Percentiles rank a stretch among this genome's conserved stretches.
phyloP scores from a whole-genome alignment of 2,797 vertebrate species.

The Huso huso region DNA sequence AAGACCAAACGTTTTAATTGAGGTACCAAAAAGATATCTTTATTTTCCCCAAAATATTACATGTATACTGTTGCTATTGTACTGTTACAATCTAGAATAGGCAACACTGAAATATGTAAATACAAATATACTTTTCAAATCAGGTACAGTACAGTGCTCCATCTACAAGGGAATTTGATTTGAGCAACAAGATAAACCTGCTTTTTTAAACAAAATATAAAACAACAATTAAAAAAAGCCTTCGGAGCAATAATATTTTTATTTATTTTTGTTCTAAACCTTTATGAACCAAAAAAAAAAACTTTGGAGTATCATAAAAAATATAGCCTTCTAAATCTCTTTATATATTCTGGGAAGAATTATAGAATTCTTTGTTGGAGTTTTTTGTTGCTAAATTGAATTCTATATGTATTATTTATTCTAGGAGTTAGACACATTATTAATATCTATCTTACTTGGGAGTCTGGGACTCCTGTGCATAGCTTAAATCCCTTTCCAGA shows the following conservation, averaged over 20 bases:
- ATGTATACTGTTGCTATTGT: conserved; percentile 56
- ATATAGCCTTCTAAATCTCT: conserved; percentile 36
- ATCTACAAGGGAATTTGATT: conserved; percentile 45
- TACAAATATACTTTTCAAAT: conserved; percentile 42
- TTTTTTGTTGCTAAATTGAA: conserved; percentile 16
- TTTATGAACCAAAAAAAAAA: conserved; percentile 28
- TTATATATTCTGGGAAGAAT: conserved; percentile 31
- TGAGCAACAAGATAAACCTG: conserved; percentile 39
- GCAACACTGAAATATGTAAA: conserved; percentile 52
- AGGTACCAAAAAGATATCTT: conserved; percentile 38
- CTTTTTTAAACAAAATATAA: conserved; percentile 16
- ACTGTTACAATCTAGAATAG: conserved; percentile 60
- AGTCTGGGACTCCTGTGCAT: conserved; percentile 43
- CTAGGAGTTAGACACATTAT: conserved; percentile 22
- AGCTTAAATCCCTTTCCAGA: conserved; percentile 45
- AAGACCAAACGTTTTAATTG: not conserved
- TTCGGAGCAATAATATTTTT: conserved; percentile 9
- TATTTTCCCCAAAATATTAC: conserved; percentile 55
- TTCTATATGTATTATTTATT: conserved; percentile 27
- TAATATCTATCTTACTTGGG: conserved; percentile 33
- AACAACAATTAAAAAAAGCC: conserved; percentile 12
- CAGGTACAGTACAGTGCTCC: conserved; percentile 49
- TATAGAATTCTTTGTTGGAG: conserved; percentile 26
- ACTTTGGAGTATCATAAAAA: conserved; percentile 38
- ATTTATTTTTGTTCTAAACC: conserved; percentile 7